Evolutionary conservation across 2,113 vertebrate genomes (phyloP), one percentile per base, ranked within the genome.

Genomic region (Saccopteryx bilineata): DNA sequence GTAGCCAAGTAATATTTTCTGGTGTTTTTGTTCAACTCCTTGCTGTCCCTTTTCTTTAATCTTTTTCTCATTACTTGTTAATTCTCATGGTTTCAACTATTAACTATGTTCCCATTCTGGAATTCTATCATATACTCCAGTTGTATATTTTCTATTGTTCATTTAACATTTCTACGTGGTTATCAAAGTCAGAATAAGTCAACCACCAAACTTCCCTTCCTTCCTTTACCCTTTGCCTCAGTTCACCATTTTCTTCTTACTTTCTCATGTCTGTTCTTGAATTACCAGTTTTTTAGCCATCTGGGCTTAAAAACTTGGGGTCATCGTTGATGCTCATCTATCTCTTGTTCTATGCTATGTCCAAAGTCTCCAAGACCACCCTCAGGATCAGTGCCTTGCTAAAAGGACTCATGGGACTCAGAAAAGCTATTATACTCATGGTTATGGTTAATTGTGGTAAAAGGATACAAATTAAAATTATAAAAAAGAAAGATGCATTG

Each of bases 391-490:
- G 7, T 24, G 56, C 0, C 18, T 75, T 72, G 18, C 54, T 69
- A 46, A 69, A 54, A 87, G 54, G 14, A 61, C 33, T 80, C 33
- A 0, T 28, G 23, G 58, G 17, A 52, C 76, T 87, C 65, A 56
- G 46, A 75, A 66, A 52, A 83, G 18, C 69, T 79, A 31, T 79
- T 54, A 81, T 23, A 54, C 1, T 74, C 4, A 2, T 9, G 24
- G 15, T n/a, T 82, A 54, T 78, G 15, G 14, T 52, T 72, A 56
- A 74, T 50, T 84, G 31, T 11, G 69, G 6, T 60, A 26, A 76
- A 90, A 94, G 5, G 60, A 52, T 31, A 23, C 33, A 79, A 39
- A 74, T 83, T 89, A 93, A 89, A 92, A 93, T 61, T 26, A 74
- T 15, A 90, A 84, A 76, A 23, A 19, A 18, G 24, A 26, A 95